These are phyloP conservation scores for Limanda limanda DNA, from an alignment of 2,113 vertebrate species.

Conservation along the genomic window DNA sequence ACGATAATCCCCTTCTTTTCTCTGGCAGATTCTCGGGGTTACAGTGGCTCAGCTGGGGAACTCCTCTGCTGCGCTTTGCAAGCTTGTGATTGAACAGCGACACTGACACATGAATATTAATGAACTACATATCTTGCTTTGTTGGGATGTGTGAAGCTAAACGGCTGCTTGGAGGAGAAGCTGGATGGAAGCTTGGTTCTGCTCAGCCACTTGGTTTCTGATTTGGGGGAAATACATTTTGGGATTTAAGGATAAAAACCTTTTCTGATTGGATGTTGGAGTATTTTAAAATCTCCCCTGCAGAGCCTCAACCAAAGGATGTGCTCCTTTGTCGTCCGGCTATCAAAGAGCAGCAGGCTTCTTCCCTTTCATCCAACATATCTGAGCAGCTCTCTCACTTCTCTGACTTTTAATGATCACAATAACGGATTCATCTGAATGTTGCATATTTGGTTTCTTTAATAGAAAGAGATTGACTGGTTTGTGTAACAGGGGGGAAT, in stretches of 20 bases:
- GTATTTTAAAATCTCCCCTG: constrained; percentile 36
- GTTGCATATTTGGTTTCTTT: background rate
- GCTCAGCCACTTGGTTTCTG: background rate
- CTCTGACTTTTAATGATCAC: too few relatives aligned
- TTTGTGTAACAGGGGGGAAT: background rate
- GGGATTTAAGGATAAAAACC: background rate
- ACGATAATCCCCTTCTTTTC: constrained; percentile 37
- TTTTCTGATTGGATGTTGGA: constrained; percentile 36
- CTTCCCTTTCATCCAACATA: background rate
- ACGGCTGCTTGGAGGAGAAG: background rate
- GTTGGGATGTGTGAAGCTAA: background rate
- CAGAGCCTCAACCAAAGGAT: background rate
- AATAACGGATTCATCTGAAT: too few relatives aligned
- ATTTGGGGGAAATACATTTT: too few relatives aligned
- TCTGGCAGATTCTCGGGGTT: constrained; percentile 36
- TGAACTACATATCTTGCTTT: background rate
- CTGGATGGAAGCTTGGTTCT: background rate
- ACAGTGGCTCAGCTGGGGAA: background rate
- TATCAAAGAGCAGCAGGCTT: constrained; percentile 5
- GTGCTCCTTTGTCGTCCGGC: constrained; percentile 3
- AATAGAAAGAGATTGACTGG: background rate
- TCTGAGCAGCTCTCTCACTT: background rate
- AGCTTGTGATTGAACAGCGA: background rate
- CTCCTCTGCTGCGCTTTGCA: constrained; percentile 12
- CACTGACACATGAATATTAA: background rate